Conservation (phyloP, 2,888 invertebrate genomes). For the Globia sparganii region DNA sequence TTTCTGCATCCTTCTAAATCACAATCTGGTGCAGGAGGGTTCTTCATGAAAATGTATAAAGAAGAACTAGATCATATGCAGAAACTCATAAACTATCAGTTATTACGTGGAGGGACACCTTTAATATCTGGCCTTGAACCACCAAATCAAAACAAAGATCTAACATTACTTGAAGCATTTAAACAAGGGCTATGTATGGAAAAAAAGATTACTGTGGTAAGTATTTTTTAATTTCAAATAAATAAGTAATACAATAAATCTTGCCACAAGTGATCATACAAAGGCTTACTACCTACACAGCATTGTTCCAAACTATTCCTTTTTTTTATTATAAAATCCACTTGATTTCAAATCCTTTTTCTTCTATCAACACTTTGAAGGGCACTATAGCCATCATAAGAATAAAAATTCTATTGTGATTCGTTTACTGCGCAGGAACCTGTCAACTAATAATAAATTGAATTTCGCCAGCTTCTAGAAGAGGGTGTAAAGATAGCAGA, state of each 20-base stretch:
- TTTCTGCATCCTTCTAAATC: constrained; percentile 72
- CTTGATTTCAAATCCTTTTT: background rate
- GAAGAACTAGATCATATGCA: constrained; percentile 76
- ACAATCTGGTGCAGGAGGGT: constrained; percentile 72
- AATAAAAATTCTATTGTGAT: no score
- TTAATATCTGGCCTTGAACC: constrained; percentile 62
- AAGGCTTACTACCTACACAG: constrained; percentile 1
- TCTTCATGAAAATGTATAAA: constrained; percentile 77
- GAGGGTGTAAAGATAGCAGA: constrained; percentile 69
- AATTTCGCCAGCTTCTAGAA: constrained; percentile 69
- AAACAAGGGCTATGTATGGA: constrained; percentile 72
- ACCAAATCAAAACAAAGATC: constrained; percentile 50
- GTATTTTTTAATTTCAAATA: background rate
- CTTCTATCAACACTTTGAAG: background rate
- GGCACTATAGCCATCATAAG: no score
- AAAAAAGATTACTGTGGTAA: constrained; percentile 73
- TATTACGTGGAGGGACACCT: constrained; percentile 71
- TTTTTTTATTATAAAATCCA: background rate
- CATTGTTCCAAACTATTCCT: background rate
- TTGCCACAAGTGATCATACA: background rate
- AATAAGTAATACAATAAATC: constrained; percentile 2
- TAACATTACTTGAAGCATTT: constrained; percentile 72
- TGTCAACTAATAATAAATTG: constrained; percentile 13
- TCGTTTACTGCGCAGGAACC: no score
- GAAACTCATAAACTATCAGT: constrained; percentile 74